Base-by-base conservation (phyloP, 2,888 invertebrate genomes). In the Drosophila tripunctata region DNA sequence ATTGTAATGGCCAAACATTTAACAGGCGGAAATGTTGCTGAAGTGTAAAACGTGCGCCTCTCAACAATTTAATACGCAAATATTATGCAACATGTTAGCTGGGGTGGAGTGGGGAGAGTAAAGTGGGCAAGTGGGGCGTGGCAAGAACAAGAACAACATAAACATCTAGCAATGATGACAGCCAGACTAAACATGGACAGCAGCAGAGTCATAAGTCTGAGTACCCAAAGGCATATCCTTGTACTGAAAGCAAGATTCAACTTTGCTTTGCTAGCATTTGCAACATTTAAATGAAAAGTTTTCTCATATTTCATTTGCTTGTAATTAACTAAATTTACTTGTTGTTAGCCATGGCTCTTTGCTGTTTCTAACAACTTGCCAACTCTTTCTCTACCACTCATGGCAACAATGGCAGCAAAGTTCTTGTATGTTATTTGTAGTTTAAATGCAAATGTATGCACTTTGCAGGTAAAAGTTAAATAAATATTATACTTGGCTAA, bases 291-390 rank as follows among this genome's bases (percentile, higher is more conserved):
- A 77, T 79, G 70, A 45, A 65, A 83, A 86, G 64, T 82, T 85
- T 82, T 73, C 73, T 57, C 77, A 82, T 82, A 82, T 83, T 83
- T 82, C 80, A 83, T 74, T 66, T 62, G 65, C 50, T 52, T 73
- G 64, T 70, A 82, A 82, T 82, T 82, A 86, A 75, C 58, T 83
- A 79, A 79, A 82, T 86, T 85, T 71, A 65, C 73, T 81, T 58
- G 72, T 48, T 54, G 44, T 43, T 41, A 30, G 12, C 47, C 24
- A 38, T 33, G n/a, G 15, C 48, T 24, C 6, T n/a, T 45, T 63
- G 48, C 27, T 27, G 36, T 22, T 22, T 24, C 35, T 35, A 10
- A 1, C 38, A 51, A 40, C 40, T 51, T 40, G 27, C 12, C 27
- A 27, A 27, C 45, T 24, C 8, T 24, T 24, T 35, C 35, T 22